phyloP scores from a whole-genome alignment of 35 echinoderm and acorn worm genomes.

The Heliocidaris tuberculata region DNA sequence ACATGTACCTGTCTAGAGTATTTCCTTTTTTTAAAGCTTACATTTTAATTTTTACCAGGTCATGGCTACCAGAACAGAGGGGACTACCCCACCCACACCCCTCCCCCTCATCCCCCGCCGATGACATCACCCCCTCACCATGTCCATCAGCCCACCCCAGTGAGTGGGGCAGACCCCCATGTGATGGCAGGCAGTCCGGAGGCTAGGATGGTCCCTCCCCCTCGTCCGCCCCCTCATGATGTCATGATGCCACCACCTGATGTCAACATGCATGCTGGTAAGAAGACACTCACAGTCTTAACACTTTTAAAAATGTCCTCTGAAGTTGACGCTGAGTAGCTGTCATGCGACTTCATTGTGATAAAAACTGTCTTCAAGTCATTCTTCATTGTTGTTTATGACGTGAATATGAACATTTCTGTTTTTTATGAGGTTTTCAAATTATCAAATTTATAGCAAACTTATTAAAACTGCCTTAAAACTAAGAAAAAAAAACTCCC shows the following conservation, averaged over 20 bases:
- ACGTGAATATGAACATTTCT: too few species aligned
- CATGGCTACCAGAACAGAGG: slow-evolving; percentile 20
- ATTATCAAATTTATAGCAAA: too few species aligned
- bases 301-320: not conserved
- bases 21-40: not conserved
- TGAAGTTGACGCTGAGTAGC: not conserved
- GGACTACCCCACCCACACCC: slow-evolving; percentile 27
- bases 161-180: slow-evolving; percentile 41
- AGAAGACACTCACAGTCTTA: not conserved
- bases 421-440: too few species aligned
- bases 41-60: not conserved
- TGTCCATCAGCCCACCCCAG: slow-evolving; percentile 37
- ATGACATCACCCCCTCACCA: slow-evolving; percentile 36
- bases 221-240: slow-evolving; percentile 29
- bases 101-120: slow-evolving; percentile 15
- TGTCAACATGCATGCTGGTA: slow-evolving; percentile 14
- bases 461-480: too few species aligned
- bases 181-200: slow-evolving; percentile 18
- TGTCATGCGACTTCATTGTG: too few species aligned
- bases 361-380: too few species aligned
- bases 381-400: too few species aligned
- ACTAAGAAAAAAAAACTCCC: too few species aligned
- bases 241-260: slow-evolving; percentile 28
- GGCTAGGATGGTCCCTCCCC: slow-evolving; percentile 20
- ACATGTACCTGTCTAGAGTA: not conserved